phyloP scores from a whole-genome alignment of 2,888 invertebrate genomes.

The Netelia virgata region DNA sequence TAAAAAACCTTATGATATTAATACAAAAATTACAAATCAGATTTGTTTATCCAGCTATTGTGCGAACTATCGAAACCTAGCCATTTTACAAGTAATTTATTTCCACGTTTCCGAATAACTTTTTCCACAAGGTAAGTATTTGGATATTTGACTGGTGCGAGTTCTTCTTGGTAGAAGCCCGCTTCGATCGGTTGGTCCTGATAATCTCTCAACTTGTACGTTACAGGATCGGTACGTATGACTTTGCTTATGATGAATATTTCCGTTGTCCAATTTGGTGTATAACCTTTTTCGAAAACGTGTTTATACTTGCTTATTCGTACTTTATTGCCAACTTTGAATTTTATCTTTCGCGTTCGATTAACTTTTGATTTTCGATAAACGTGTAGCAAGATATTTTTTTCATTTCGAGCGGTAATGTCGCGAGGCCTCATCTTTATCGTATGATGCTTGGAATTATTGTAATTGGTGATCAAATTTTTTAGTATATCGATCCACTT shows the following conservation, averaged over 20 bases:
- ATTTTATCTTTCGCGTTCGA: too few species aligned
- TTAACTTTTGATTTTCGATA: too few species aligned
- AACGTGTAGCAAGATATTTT: not conserved
- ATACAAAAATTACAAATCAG: too few species aligned
- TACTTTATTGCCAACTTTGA: not conserved
- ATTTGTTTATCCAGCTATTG: too few species aligned
- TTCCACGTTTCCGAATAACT: too few species aligned
- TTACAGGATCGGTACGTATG: conserved; percentile 74
- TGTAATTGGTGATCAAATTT: conserved; percentile 70
- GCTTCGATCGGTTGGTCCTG: conserved; percentile 74
- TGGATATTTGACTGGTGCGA: too few species aligned
- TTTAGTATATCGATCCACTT: conserved; percentile 57
- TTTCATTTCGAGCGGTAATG: conserved; percentile 78
- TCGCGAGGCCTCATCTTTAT: conserved; percentile 77
- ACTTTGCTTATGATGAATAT: conserved; percentile 67
- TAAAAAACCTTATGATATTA: too few species aligned
- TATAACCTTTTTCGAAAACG: too few species aligned
- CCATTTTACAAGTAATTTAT: not conserved
- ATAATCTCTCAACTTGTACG: conserved; percentile 66
- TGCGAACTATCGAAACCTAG: too few species aligned
- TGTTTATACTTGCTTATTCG: not conserved
- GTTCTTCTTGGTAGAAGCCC: conserved; percentile 79
- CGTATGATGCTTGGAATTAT: conserved; percentile 76
- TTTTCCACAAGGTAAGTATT: conserved; percentile 69
- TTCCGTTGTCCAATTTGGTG: too few species aligned